A percentile compares a stretch with the other conserved stretches of the same genome.
phyloP scores from a whole-genome alignment of 2,113 vertebrate species.

The Arvicanthis niloticus region DNA sequence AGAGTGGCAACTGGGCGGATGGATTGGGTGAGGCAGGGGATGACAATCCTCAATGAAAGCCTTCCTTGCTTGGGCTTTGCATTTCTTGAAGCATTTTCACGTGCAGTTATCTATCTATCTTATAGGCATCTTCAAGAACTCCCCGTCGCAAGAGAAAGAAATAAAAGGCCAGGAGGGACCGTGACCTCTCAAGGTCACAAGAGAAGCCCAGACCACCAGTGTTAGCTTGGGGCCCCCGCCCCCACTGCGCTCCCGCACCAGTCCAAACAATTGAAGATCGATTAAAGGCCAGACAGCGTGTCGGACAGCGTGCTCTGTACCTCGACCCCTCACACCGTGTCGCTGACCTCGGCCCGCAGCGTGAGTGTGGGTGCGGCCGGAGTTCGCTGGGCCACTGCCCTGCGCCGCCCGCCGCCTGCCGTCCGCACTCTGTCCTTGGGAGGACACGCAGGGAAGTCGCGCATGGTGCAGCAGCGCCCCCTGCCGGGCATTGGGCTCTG shows the following conservation, averaged over 20 bases:
- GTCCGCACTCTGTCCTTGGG: constrained; percentile 67
- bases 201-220: background rate
- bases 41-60: constrained; percentile 11
- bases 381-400: background rate
- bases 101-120: background rate
- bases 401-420: constrained; percentile 23
- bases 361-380: background rate
- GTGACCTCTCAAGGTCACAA: constrained; percentile 56
- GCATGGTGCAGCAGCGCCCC: constrained; percentile 72
- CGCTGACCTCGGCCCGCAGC: background rate
- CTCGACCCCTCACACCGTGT: background rate
- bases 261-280: background rate
- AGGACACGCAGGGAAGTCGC: background rate
- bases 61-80: background rate
- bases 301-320: background rate
- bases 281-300: background rate
- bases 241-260: too few species aligned
- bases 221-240: background rate
- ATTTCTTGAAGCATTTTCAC: constrained; percentile 51
- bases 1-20: background rate
- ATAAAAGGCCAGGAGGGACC: background rate
- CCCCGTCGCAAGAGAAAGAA: background rate
- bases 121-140: background rate
- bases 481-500: constrained; percentile 37
- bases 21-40: background rate